phyloP scores from a whole-genome alignment of 2,888 invertebrate species.

The Scaptomyza flava region DNA sequence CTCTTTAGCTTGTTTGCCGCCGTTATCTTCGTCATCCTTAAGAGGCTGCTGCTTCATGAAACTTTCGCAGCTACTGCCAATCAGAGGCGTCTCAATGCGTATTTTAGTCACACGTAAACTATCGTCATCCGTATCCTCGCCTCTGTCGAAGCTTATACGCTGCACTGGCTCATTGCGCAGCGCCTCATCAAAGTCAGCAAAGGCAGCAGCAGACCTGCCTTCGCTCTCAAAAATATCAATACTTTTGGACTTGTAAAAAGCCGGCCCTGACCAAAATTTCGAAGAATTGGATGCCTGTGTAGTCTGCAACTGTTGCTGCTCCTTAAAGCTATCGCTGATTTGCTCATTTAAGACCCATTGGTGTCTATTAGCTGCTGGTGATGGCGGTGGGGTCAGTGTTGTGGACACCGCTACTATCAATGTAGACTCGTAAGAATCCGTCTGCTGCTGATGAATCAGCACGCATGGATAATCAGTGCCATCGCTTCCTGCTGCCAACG shows the following conservation, averaged over 20 bases:
- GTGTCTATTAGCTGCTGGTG: slow-evolving; percentile 8
- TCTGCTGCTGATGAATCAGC: slow-evolving; percentile 81
- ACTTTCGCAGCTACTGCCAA: slow-evolving; percentile 78
- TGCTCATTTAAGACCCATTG: slow-evolving; percentile 76
- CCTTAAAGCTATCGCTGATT: slow-evolving; percentile 66
- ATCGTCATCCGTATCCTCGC: slow-evolving; percentile 63
- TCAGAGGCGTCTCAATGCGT: slow-evolving; percentile 52
- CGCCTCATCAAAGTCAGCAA: slow-evolving; percentile 83
- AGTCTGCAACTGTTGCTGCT: slow-evolving; percentile 1
- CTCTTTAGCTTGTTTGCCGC: slow-evolving; percentile 36
- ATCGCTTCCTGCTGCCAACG: slow-evolving; percentile 40
- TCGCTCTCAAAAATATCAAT: slow-evolving; percentile 82
- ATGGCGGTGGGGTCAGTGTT: slow-evolving; percentile 57
- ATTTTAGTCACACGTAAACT: slow-evolving; percentile 52
- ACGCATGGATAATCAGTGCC: slow-evolving; percentile 74
- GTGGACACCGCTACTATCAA: slow-evolving; percentile 80
- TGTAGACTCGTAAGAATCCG: slow-evolving; percentile 81
- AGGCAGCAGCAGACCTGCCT: slow-evolving; percentile 65
- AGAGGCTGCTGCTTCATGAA: slow-evolving; percentile 66
- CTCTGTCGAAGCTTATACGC: slow-evolving; percentile 67
- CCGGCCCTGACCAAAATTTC: slow-evolving; percentile 51
- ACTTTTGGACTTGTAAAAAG: slow-evolving; percentile 78
- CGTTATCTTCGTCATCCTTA: slow-evolving; percentile 23
- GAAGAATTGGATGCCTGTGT: background rate
- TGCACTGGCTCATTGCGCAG: slow-evolving; percentile 81